Base-by-base conservation (phyloP, 1,140 invertebrate genomes). In the Antheraea mylitta region DNA sequence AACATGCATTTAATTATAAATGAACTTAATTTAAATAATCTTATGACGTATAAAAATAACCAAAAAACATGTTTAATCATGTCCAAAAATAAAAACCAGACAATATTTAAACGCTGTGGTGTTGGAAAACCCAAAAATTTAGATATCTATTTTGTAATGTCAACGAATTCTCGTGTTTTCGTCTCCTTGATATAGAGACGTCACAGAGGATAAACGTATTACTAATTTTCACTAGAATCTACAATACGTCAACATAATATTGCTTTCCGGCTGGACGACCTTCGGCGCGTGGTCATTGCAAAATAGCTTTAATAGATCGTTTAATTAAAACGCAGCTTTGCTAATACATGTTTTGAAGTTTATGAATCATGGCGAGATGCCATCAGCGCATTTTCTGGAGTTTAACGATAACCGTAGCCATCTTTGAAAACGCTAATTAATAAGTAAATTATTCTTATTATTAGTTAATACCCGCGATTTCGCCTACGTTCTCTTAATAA, bases 181-280 rank as follows among this genome's bases (percentile, higher is more conserved):
- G 38, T 11, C 18, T 13, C 18, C 11, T 65, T n/a, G n/a, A 64
- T 53, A 18, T 42, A 19, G 42, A 58, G 65, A 66, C 53, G 65
- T 66, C 64, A 66, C 18, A 10, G 37, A 66, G 65, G 65, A 66
- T 66, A 58, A 48, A 8, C 19, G 64, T 58, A 58, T 66, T 66
- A 66, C 19, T 66, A 66, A 66, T 66, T 58, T 66, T 66, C 53
- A 18, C 42, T 22, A 37, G 65, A 66, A 66, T 58, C 58, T 58
- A 18, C 65, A 66, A 30, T 59, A 59, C 65, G 65, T 66, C 65
- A 66, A 58, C 36, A 36, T 58, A 22, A 66, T 66, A 45, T 58
- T n/a, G 37, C 38, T 48, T 18, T 45, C 18, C 37, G 18, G 22
- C 48, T 53, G 11, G 48, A 58, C 18, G 64, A 19, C 64, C 64